Conservation (phyloP, 2,797 vertebrate genomes). For the Syngnathus rostellatus region DNA sequence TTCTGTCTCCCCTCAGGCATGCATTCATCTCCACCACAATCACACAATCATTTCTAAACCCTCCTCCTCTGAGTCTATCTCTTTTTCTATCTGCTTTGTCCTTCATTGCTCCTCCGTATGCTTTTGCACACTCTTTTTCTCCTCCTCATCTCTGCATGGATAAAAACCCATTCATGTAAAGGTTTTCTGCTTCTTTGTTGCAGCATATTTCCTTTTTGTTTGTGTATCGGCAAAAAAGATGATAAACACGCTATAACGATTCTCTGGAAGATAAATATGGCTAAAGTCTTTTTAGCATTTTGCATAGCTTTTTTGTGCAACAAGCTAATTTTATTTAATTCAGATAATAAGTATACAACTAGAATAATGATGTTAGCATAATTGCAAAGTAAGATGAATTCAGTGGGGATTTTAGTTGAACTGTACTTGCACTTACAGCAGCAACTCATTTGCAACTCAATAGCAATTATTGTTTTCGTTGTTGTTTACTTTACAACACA, state of each 20-base stretch:
- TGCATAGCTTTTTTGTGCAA: no score
- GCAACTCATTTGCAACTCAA: no score
- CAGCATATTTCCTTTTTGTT: background rate
- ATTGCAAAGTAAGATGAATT: no score
- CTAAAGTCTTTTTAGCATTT: no score
- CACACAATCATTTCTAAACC: conserved; percentile 5
- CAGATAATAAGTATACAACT: no score
- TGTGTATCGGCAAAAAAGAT: background rate
- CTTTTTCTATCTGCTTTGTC: conserved; percentile 18
- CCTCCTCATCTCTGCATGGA: background rate
- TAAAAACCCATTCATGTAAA: background rate
- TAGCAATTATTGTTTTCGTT: background rate
- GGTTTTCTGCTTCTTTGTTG: background rate
- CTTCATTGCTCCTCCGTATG: conserved; percentile 5
- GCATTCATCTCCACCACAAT: conserved; percentile 6
- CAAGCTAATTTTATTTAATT: no score
- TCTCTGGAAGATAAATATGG: no score
- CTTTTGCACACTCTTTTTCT: background rate
- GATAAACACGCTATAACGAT: background rate
- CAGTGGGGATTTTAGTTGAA: no score
- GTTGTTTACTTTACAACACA: background rate
- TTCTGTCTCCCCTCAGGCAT: conserved; percentile 1
- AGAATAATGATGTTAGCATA: no score
- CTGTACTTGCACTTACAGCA: no score
- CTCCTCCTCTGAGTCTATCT: conserved; percentile 15